Conservation (phyloP, 2,797 vertebrate species). For the Pipistrellus nathusii region DNA sequence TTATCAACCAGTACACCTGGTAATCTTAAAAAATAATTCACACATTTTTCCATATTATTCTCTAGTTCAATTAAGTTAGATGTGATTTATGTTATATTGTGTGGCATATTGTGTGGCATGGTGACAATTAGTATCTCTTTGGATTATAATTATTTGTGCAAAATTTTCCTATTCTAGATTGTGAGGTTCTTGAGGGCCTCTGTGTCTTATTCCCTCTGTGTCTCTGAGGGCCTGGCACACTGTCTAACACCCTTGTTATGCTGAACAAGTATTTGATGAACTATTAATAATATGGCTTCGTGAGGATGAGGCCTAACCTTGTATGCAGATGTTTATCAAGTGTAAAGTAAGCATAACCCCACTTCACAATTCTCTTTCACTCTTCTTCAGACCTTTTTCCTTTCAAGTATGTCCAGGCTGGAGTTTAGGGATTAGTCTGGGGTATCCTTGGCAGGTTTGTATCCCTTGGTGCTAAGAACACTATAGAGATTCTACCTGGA, state of each 20-base stretch:
- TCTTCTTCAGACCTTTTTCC: background rate
- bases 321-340: background rate
- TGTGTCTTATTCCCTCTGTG: background rate
- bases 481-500: background rate
- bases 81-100: background rate
- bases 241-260: background rate
- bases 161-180: constrained; percentile 65
- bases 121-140: background rate
- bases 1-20: too few species aligned
- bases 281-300: background rate
- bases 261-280: constrained; percentile 4
- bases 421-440: background rate
- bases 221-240: background rate
- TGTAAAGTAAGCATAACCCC: background rate
- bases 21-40: constrained; percentile 24
- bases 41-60: background rate
- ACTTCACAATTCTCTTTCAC: background rate
- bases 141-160: background rate
- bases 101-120: background rate
- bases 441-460: background rate
- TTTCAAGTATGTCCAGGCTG: constrained; percentile 9
- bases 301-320: background rate
- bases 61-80: constrained; percentile 8
- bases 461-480: background rate
- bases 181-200: background rate